A percentile compares a stretch with the other conserved stretches of the same genome.
Evolutionary conservation across 1,140 invertebrate genomes (phyloP).

Genomic region (Drosophila santomea): DNA sequence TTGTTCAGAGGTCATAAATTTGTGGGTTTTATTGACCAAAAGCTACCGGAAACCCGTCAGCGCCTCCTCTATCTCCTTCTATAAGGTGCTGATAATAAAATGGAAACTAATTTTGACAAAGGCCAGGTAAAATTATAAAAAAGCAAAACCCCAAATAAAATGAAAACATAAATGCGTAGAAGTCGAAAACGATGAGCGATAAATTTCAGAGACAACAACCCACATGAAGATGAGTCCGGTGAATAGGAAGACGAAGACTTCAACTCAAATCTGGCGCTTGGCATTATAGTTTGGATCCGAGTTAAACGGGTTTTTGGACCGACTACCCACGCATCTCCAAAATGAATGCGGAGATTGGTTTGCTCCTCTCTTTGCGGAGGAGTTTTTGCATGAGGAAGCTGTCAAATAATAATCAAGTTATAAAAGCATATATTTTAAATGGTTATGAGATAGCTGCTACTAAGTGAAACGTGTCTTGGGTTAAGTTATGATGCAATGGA

Average conservation of each 20-base stretch:
- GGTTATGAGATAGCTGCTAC: slow-evolving; percentile 12
- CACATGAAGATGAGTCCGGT: slow-evolving; percentile 40
- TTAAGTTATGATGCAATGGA: slow-evolving; percentile 1
- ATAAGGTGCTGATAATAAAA: slow-evolving; percentile 69
- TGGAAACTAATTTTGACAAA: slow-evolving; percentile 74
- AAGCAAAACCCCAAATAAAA: slow-evolving; percentile 25
- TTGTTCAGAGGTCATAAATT: slow-evolving; percentile 59
- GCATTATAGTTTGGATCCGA: slow-evolving; percentile 16
- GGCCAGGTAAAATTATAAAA: slow-evolving; percentile 49
- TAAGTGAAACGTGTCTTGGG: neutral
- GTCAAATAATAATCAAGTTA: slow-evolving; percentile 38
- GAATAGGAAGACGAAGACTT: neutral
- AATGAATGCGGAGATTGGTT: slow-evolving; percentile 21
- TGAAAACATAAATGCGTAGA: slow-evolving; percentile 57
- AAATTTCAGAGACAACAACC: slow-evolving; percentile 71
- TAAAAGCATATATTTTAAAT: slow-evolving; percentile 33
- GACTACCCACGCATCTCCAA: slow-evolving; percentile 27
- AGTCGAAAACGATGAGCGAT: slow-evolving; percentile 68
- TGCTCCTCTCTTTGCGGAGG: slow-evolving; percentile 6
- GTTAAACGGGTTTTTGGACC: slow-evolving; percentile 33
- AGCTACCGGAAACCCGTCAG: slow-evolving; percentile 68
- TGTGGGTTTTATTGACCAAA: slow-evolving; percentile 69
- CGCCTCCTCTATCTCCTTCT: slow-evolving; percentile 25
- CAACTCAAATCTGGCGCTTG: slow-evolving; percentile 29
- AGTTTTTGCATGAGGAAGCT: slow-evolving; percentile 40